Evolutionary conservation across 2,797 vertebrate species (phyloP).

Genomic region (Pangasius macronema): DNA sequence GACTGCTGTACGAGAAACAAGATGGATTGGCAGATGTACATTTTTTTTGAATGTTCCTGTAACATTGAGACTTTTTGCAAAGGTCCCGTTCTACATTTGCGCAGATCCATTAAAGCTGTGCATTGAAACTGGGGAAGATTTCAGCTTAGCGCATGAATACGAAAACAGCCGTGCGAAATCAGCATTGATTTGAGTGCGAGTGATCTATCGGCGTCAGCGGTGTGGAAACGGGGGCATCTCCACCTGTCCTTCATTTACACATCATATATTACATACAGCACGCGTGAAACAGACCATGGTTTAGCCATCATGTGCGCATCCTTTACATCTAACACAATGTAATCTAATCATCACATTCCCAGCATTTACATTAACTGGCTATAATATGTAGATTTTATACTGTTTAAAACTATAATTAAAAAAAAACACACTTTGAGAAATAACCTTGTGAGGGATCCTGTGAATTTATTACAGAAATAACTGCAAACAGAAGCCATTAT

Average conservation of each 20-base stretch:
- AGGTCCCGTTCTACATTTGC: conserved; percentile 8
- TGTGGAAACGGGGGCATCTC: not conserved
- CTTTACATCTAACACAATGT: not conserved
- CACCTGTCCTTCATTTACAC: not conserved
- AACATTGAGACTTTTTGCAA: conserved; percentile 14
- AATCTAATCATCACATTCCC: not conserved
- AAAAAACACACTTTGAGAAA: not conserved
- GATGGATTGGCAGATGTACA: not conserved
- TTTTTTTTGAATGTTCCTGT: not conserved
- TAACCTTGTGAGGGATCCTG: not conserved
- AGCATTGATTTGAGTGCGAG: not conserved
- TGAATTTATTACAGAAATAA: no score
- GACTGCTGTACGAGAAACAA: not conserved
- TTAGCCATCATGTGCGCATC: not conserved
- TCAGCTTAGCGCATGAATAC: not conserved
- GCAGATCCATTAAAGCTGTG: not conserved
- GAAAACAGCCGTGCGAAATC: not conserved
- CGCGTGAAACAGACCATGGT: not conserved
- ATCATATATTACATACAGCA: not conserved
- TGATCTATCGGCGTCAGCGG: not conserved
- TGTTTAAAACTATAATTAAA: not conserved
- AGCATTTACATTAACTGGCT: not conserved
- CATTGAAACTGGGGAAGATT: not conserved
- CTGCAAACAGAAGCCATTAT: no score
- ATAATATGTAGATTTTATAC: not conserved